Percentiles rank a stretch among this genome's conserved stretches.
Conservation (phyloP, 2,888 invertebrate species). For the Unio pictorum region DNA sequence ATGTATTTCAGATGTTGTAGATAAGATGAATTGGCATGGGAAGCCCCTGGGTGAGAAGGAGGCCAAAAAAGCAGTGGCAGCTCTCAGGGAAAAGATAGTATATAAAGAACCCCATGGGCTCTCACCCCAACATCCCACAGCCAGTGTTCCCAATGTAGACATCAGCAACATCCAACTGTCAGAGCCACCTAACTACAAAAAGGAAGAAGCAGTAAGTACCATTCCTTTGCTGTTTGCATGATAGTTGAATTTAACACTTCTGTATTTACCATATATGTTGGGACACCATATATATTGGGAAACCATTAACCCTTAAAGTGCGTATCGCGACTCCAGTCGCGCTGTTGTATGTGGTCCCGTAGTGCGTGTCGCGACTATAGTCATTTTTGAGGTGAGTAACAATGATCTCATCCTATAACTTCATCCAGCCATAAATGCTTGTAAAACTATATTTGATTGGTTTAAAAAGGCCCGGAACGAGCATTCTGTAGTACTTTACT, state of each 20-base stretch:
- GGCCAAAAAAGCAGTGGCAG: slow-evolving; percentile 77
- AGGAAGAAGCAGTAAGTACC: slow-evolving; percentile 71
- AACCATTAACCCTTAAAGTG: too few relatives aligned
- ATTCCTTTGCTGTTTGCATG: background rate
- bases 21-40: slow-evolving; percentile 97
- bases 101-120: slow-evolving; percentile 79
- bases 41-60: slow-evolving; percentile 89
- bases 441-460: too few relatives aligned
- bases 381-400: too few relatives aligned
- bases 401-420: too few relatives aligned
- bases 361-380: too few relatives aligned
- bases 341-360: too few relatives aligned
- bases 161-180: slow-evolving; percentile 82
- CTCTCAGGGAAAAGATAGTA: slow-evolving; percentile 77
- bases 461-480: too few relatives aligned
- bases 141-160: slow-evolving; percentile 82
- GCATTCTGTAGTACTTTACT: too few relatives aligned
- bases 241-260: background rate
- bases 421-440: too few relatives aligned
- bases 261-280: too few relatives aligned
- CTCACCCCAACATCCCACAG: slow-evolving; percentile 78
- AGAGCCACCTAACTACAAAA: slow-evolving; percentile 86
- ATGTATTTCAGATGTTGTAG: slow-evolving; percentile 82
- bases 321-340: too few relatives aligned
- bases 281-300: too few relatives aligned